A percentile compares a stretch with the other conserved stretches of the same genome.
phyloP scores from a whole-genome alignment of 2,888 invertebrate genomes.

The Phyto melanocephala region DNA sequence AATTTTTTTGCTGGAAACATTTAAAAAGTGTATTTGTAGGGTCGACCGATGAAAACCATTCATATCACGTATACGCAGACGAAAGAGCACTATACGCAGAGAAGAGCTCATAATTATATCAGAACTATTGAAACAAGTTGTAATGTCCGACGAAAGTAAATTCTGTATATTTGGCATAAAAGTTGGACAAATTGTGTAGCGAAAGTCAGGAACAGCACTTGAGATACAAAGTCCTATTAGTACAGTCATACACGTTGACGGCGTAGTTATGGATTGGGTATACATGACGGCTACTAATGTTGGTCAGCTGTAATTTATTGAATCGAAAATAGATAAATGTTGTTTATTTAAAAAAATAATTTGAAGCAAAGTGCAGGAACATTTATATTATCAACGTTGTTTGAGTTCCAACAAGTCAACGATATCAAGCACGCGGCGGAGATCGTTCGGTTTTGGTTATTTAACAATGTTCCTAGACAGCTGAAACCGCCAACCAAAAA shows the following conservation, averaged over 20 bases:
- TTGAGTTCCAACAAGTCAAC: no score
- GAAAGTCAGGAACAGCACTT: no score
- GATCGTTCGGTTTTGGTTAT: conserved; percentile 20
- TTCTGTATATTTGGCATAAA: conserved; percentile 21
- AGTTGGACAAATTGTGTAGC: no score
- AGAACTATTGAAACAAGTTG: no score
- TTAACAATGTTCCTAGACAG: conserved; percentile 11
- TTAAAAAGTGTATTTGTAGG: conserved; percentile 15
- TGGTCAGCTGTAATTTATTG: conserved; percentile 24
- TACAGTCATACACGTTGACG: no score
- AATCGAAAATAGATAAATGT: conserved; percentile 39
- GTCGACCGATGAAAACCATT: not conserved
- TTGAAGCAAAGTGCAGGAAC: no score
- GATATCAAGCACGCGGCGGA: conserved; percentile 47
- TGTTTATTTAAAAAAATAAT: no score
- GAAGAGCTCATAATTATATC: no score
- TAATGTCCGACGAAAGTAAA: conserved; percentile 22
- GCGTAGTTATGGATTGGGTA: no score
- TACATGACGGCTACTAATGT: not conserved
- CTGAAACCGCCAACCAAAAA: not conserved
- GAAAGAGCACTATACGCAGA: conserved; percentile 16
- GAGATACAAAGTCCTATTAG: no score
- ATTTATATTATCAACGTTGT: no score
- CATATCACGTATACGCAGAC: not conserved
- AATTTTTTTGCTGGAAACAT: no score